phyloP scores from a whole-genome alignment of 2,113 vertebrate species.

The Pipa parva region DNA sequence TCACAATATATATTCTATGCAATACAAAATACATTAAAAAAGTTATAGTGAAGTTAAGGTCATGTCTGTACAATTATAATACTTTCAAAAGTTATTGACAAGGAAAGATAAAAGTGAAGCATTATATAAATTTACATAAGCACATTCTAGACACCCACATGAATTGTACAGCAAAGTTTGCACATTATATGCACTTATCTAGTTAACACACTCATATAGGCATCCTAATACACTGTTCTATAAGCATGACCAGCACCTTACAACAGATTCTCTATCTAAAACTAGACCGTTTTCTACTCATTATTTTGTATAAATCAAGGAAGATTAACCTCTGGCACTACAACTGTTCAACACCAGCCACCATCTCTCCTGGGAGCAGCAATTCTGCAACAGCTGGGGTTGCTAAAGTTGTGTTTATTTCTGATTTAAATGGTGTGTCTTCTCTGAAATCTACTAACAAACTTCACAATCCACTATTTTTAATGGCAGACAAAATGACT shows the following conservation, averaged over 20 bases:
- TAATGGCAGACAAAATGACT: too few species aligned
- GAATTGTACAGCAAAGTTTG: background rate
- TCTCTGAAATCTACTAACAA: too few species aligned
- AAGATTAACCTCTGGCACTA: too few species aligned
- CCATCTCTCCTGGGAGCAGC: too few species aligned
- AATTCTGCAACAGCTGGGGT: too few species aligned
- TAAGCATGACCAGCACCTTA: background rate
- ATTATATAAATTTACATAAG: constrained; percentile 3
- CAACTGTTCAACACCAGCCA: too few species aligned
- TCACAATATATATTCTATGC: constrained; percentile 73
- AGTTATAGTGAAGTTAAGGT: constrained; percentile 62
- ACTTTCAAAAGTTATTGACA: constrained; percentile 62
- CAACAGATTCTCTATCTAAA: background rate
- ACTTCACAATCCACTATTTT: too few species aligned
- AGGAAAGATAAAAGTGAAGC: constrained; percentile 45
- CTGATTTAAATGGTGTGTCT: too few species aligned
- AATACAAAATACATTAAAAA: constrained; percentile 70
- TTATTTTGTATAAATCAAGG: too few species aligned
- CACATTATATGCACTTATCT: background rate
- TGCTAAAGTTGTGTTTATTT: too few species aligned
- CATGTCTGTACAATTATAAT: constrained; percentile 60
- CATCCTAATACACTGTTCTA: constrained; percentile 2
- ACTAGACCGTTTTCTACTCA: too few species aligned
- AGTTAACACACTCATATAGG: background rate
- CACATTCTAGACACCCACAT: background rate